phyloP scores from a whole-genome alignment of 2,888 invertebrate genomes.

The Cephus runcator region DNA sequence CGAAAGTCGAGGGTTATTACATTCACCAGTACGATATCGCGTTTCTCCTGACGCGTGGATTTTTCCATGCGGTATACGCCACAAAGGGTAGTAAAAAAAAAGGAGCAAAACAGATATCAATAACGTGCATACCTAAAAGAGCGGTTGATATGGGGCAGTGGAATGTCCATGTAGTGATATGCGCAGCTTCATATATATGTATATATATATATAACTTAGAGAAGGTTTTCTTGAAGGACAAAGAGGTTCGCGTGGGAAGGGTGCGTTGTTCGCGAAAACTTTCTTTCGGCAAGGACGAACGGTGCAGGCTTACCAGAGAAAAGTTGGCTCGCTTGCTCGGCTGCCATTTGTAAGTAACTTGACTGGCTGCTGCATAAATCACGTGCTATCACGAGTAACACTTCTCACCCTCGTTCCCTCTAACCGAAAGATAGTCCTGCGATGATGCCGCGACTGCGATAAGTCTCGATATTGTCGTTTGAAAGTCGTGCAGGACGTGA shows the following conservation, averaged over 20 bases:
- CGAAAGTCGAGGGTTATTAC: neutral
- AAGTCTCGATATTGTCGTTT: neutral
- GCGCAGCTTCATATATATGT: neutral
- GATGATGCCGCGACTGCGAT: neutral
- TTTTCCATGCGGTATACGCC: neutral
- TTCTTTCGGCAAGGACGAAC: neutral
- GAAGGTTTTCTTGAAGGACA: neutral
- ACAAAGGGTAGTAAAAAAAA: neutral
- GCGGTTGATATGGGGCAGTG: neutral
- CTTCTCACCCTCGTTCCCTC: neutral
- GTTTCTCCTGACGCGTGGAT: neutral
- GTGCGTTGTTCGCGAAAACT: neutral
- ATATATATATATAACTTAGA: neutral
- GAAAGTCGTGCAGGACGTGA: neutral
- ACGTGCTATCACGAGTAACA: slow-evolving; percentile 13
- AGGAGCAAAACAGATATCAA: neutral
- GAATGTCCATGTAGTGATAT: neutral
- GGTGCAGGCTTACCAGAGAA: neutral
- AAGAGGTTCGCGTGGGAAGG: neutral
- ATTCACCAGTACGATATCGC: neutral
- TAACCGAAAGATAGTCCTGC: neutral
- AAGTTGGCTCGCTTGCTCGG: neutral
- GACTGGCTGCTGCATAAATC: slow-evolving; percentile 20
- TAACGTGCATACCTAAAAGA: neutral
- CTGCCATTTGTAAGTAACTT: slow-evolving; percentile 18